A percentile compares a stretch with the other conserved stretches of the same genome.
phyloP scores from a whole-genome alignment of 1,140 invertebrate genomes.

The Catajapyx aquilonaris region DNA sequence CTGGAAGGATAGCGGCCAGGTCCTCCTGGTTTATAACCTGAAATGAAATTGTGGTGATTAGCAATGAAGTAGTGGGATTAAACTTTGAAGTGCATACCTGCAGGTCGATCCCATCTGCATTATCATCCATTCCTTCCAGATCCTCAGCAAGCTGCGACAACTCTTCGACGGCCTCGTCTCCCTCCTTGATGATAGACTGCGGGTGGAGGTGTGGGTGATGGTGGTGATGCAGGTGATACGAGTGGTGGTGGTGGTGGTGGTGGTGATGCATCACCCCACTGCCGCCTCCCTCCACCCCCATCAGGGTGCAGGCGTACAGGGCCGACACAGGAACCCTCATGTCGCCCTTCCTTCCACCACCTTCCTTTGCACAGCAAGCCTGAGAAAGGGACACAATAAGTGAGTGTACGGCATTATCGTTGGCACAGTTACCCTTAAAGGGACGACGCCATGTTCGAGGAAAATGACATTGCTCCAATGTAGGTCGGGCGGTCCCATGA shows the following conservation, averaged over 20 bases:
- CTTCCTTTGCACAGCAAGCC: too few species aligned
- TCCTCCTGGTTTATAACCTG: constrained; percentile 44
- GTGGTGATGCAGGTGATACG: constrained; percentile 1
- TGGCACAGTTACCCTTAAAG: too few species aligned
- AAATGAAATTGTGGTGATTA: too few species aligned
- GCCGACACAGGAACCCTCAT: constrained; percentile 2
- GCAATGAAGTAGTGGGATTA: too few species aligned
- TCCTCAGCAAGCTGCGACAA: constrained; percentile 13
- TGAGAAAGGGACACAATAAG: too few species aligned
- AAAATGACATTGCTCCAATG: too few species aligned
- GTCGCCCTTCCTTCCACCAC: too few species aligned
- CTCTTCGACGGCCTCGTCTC: constrained; percentile 4
- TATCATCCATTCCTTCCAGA: constrained; percentile 7
- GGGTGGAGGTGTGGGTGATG: not conserved
- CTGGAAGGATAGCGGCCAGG: constrained; percentile 38
- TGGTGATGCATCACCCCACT: not conserved
- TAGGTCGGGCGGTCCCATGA: too few species aligned
- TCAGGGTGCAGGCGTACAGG: constrained; percentile 1
- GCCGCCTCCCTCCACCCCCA: not conserved
- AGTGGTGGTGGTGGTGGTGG: not conserved
- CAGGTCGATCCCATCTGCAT: constrained; percentile 6
- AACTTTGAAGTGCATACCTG: too few species aligned
- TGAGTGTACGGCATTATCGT: too few species aligned
- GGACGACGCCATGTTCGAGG: too few species aligned
- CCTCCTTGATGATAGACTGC: constrained; percentile 3